A percentile compares a stretch with the other conserved stretches of the same genome.
phyloP scores from a whole-genome alignment of 1,140 invertebrate species.

The Leptopilina boulardi region DNA sequence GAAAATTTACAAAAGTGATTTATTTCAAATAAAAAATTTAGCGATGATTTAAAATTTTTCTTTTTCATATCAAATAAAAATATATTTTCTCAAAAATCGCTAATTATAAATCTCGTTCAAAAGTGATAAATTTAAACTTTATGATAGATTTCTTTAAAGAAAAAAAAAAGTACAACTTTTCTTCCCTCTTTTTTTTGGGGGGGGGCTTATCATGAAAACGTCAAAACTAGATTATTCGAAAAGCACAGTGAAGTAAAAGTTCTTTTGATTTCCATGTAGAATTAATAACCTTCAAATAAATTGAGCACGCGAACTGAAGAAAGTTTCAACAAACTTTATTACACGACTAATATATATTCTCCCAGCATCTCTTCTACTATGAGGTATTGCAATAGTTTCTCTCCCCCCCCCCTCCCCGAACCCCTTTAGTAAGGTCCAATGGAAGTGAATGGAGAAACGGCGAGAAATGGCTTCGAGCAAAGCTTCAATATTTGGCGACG shows the following conservation, averaged over 20 bases:
- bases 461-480: constrained; percentile 55
- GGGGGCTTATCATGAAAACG: constrained; percentile 33
- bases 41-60: too few species aligned
- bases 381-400: constrained; percentile 68
- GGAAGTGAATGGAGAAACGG: constrained; percentile 51
- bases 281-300: constrained; percentile 46
- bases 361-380: constrained; percentile 58
- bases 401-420: too few species aligned
- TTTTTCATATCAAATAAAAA: too few species aligned
- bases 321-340: constrained; percentile 63
- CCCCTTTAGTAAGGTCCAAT: too few species aligned
- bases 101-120: too few species aligned
- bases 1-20: too few species aligned
- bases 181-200: too few species aligned
- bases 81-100: too few species aligned
- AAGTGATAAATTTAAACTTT: too few species aligned
- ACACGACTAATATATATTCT: constrained; percentile 65
- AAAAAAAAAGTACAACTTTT: too few species aligned
- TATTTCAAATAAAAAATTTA: too few species aligned
- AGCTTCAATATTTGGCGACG: constrained; percentile 70
- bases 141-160: too few species aligned
- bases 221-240: constrained; percentile 26
- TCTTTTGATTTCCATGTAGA: constrained; percentile 37
- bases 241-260: neutral
- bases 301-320: constrained; percentile 27